phyloP scores from a whole-genome alignment of 2,797 vertebrate genomes.

The Chromobotia macracanthus region DNA sequence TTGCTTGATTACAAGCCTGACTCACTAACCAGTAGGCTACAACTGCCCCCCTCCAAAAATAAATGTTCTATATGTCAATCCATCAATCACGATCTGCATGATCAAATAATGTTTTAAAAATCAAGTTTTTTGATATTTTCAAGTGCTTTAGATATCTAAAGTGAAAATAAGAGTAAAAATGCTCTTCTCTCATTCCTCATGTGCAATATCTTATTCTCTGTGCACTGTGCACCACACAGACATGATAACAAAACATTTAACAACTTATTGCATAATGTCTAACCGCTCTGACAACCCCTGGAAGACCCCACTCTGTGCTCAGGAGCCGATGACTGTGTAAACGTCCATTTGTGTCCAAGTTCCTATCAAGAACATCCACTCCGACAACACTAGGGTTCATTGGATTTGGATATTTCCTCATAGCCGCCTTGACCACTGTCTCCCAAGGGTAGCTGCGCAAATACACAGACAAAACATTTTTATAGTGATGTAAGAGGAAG shows the following conservation, averaged over 20 bases:
- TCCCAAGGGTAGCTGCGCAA: slow-evolving; percentile 93
- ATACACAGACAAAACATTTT: background rate
- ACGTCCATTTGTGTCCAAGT: slow-evolving; percentile 85
- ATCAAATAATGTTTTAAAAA: too few species aligned
- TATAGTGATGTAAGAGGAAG: background rate
- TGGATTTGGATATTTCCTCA: slow-evolving; percentile 98
- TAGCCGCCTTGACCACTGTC: slow-evolving; percentile 93
- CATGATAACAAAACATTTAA: background rate
- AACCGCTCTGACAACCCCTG: slow-evolving; percentile 90
- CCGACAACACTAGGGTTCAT: slow-evolving; percentile 97
- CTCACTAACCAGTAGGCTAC: too few species aligned
- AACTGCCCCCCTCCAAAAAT: too few species aligned
- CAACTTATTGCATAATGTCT: slow-evolving; percentile 50
- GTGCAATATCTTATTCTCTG: background rate
- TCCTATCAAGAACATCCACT: slow-evolving; percentile 91
- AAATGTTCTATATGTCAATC: too few species aligned
- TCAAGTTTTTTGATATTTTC: too few species aligned
- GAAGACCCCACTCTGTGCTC: slow-evolving; percentile 97
- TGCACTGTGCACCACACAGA: background rate
- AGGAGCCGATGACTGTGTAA: slow-evolving; percentile 95
- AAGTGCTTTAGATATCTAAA: too few species aligned
- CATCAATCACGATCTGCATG: too few species aligned
- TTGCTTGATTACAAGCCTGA: too few species aligned
- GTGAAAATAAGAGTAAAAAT: background rate
- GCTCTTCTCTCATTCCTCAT: background rate